These are phyloP conservation scores for Gadopsis marmoratus DNA, from an alignment of 2,797 vertebrate genomes.

Conservation along the genomic window DNA sequence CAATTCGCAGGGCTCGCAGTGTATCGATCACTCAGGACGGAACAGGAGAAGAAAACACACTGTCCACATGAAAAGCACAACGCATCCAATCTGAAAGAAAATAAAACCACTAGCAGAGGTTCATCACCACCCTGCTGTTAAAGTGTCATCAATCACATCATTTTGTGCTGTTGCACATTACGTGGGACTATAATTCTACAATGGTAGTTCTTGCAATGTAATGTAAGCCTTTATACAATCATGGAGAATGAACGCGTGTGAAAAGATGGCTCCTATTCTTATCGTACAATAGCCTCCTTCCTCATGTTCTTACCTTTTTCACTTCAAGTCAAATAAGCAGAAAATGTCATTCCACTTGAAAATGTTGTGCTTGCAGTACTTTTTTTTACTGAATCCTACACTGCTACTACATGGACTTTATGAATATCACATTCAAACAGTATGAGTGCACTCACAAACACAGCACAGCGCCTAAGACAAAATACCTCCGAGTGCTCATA, in stretches of 20 bases:
- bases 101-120: background rate
- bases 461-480: conserved; percentile 44
- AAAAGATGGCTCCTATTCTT: background rate
- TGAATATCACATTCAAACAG: conserved; percentile 52
- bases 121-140: background rate
- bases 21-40: conserved; percentile 38
- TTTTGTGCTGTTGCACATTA: background rate
- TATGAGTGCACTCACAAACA: conserved; percentile 43
- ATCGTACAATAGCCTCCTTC: background rate
- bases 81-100: background rate
- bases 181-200: background rate
- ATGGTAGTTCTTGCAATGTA: background rate
- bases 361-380: conserved; percentile 10
- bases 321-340: conserved; percentile 18
- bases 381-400: conserved; percentile 38
- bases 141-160: background rate
- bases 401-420: conserved; percentile 32
- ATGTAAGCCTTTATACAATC: background rate
- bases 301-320: conserved; percentile 25
- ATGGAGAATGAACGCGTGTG: background rate
- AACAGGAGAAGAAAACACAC: background rate
- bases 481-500: conserved; percentile 64
- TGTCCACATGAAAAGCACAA: background rate
- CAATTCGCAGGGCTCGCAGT: conserved; percentile 43
- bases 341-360: conserved; percentile 21